Evolutionary conservation across 2,113 vertebrate species (phyloP), one percentile per base, ranked within the genome.

Genomic region (Galeopterus variegatus): DNA sequence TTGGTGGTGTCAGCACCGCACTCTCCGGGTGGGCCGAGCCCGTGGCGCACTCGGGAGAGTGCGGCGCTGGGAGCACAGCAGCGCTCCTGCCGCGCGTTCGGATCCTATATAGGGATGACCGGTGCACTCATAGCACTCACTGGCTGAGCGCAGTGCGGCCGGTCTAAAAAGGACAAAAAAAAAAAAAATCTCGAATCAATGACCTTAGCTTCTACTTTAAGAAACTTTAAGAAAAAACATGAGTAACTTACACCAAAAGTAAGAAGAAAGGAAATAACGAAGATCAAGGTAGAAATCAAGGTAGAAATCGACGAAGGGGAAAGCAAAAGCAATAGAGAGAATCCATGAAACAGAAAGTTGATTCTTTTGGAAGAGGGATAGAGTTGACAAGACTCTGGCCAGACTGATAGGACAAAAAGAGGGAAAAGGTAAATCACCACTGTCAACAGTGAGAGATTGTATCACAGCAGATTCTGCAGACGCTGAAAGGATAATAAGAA

Each of bases 181-280:
- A n/a, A n/a, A n/a, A n/a, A n/a, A n/a, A n/a, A n/a, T n/a, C 45
- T 84, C 21, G 81, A 60, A 50, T 96, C 52, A 75, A 0, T n/a
- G 19, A 33, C 13, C n/a, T 84, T 21, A 60, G 24, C 19, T 84
- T 56, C 62, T 93, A 23, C 48, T 85, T n/a, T 50, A 72, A 84
- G 67, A 41, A 65, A 54, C 9, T 48, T 64, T 65, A 13, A 24
- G 3, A 60, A 12, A 80, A 33, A 72, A 48, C 41, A 4, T 41
- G 54, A 52, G 45, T 56, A 62, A 77, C 33, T 84, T 83, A 60
- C 79, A 31, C 33, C 18, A 48, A 70, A 90, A 82, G 60, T 69
- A 90, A 93, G 54, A 83, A 90, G 81, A 77, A 82, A 70, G 23
- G 24, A 79, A 73, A 84, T 41, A 58, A 76, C 73, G 48, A 70